Conservation (phyloP, 1,140 invertebrate genomes). For the Lasioglossum baleicum region DNA sequence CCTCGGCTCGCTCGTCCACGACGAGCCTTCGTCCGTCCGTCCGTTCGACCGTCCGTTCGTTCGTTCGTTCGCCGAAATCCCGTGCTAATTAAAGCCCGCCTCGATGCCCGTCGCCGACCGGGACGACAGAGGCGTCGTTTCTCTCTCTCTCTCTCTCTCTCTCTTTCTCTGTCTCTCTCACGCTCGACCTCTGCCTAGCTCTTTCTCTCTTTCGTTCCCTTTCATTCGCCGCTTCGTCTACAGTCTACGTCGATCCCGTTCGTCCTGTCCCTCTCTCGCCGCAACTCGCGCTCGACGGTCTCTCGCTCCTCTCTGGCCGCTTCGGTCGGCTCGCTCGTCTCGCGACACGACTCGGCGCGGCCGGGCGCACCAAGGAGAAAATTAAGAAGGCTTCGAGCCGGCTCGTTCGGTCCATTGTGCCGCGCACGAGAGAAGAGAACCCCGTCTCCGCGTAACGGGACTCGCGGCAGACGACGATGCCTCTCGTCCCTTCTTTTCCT, state of each 20-base stretch:
- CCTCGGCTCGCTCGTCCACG: constrained; percentile 40
- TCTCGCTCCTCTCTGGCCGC: background rate
- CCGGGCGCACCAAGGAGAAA: constrained; percentile 46
- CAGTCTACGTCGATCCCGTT: constrained; percentile 19
- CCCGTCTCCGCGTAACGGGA: constrained; percentile 46
- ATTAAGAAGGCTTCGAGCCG: constrained; percentile 53
- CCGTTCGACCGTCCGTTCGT: constrained; percentile 59
- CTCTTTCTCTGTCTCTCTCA: background rate
- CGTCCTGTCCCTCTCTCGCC: constrained; percentile 2
- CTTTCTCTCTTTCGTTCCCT: background rate
- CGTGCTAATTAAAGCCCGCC: constrained; percentile 71
- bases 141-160: constrained; percentile 6
- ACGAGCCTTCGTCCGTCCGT: constrained; percentile 13
- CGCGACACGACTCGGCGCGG: constrained; percentile 4
- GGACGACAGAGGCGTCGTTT: constrained; percentile 38
- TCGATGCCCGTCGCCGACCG: constrained; percentile 66
- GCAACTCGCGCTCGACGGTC: background rate
- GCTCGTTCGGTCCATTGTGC: constrained; percentile 52
- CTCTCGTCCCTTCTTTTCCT: background rate
- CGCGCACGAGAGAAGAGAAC: background rate
- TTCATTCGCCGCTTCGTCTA: background rate
- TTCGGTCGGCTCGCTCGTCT: background rate
- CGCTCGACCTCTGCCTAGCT: background rate
- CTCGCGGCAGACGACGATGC: constrained; percentile 37
- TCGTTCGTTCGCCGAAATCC: constrained; percentile 68